These are phyloP conservation scores for Leptopilina clavipes DNA, from an alignment of 1,140 invertebrate species.

Conservation along the genomic window DNA sequence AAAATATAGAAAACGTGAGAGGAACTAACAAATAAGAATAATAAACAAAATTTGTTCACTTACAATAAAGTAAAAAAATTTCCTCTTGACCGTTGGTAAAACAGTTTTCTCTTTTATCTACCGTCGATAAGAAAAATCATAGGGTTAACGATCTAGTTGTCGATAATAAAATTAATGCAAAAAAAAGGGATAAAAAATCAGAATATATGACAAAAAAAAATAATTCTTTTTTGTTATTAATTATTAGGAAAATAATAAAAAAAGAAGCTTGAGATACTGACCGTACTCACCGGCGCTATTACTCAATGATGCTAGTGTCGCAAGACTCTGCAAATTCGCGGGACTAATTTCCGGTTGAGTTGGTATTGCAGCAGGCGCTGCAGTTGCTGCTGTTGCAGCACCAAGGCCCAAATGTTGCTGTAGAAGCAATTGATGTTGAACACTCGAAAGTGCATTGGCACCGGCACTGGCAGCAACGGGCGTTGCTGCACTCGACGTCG, in stretches of 20 bases:
- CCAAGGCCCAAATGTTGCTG: conserved; percentile 82
- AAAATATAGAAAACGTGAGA: too few relatives aligned
- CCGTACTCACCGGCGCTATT: conserved; percentile 72
- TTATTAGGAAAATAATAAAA: conserved; percentile 45
- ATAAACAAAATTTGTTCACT: too few relatives aligned
- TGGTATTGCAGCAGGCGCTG: conserved; percentile 66
- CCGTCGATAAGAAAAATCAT: not conserved
- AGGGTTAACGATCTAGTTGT: too few relatives aligned
- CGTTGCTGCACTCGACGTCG: conserved; percentile 77
- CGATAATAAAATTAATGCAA: not conserved
- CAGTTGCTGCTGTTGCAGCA: conserved; percentile 66
- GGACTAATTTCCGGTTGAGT: conserved; percentile 75
- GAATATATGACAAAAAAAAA: not conserved
- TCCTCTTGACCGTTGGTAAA: not conserved
- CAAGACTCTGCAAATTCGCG: conserved; percentile 79
- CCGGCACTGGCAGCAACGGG: conserved; percentile 63
- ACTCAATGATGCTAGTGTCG: conserved; percentile 77
- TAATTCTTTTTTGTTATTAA: not conserved
- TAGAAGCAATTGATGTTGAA: conserved; percentile 76
- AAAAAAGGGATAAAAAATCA: conserved; percentile 7
- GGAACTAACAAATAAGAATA: too few relatives aligned
- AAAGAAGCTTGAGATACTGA: conserved; percentile 61
- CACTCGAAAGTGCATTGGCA: conserved; percentile 68
- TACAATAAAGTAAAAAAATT: too few relatives aligned
- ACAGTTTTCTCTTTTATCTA: not conserved